Evolutionary conservation across 2,797 vertebrate genomes (phyloP), one percentile per base, ranked within the genome.

Genomic region (Tapera naevia): DNA sequence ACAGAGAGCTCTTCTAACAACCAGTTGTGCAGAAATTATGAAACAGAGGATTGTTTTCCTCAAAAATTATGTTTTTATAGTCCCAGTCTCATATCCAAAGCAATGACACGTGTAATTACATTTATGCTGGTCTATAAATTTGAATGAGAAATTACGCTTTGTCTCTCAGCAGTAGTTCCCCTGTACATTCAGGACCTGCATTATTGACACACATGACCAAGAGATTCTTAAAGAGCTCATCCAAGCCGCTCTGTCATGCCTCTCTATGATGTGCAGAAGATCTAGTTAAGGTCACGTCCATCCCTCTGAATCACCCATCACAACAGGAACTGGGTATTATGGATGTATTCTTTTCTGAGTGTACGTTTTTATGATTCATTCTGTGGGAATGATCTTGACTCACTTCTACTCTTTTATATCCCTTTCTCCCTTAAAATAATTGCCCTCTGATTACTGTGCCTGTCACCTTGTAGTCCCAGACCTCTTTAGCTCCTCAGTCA

Each of bases 371-470:
- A 51, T 87, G 28, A 91, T 89, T 87, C 25, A 53, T 82, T 92
- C 64, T 71, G 10, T 66, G 91, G 57, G 81, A 91, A 82, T 89
- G 11, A 74, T 74, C 35, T 60, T 82, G 25, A 80, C 60, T 96
- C 43, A n/a, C 45, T 75, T 58, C 33, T 90, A 28, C 41, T 56
- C 45, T 93, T 43, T 58, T 57, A 60, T 27, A 56, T 67, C 25
- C 32, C 28, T 75, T 93, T 94, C 58, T 89, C 39, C 43, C 45
- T 86, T 80, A 45, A 84, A 88, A 88, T 79, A 79, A 62, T 84
- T 57, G n/a, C 61, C 71, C 89, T 88, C 28, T 67, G 43, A 57
- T 95, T 81, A 43, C 17, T 79, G 79, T 87, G 13, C 22, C 48
- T 88, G 15, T 69, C 43, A 58, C n/a, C 7, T 89, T 13, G 19